Evolutionary conservation across 2,888 invertebrate species (phyloP).

Genomic region (Drosophila siamana): DNA sequence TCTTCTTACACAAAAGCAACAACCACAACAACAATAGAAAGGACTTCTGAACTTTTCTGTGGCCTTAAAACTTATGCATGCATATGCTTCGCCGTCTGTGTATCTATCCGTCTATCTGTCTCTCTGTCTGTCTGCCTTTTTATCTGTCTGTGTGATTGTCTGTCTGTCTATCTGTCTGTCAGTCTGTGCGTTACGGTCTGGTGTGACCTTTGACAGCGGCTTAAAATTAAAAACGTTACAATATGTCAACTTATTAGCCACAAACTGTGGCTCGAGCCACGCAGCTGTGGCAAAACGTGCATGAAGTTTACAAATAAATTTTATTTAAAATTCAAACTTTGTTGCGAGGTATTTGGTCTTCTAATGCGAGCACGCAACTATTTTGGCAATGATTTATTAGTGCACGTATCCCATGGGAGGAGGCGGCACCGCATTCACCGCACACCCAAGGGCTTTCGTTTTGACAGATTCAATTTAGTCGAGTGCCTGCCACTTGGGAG

Average conservation of each 20-base stretch:
- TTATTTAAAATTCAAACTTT: constrained; percentile 65
- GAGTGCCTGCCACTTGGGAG: constrained; percentile 41
- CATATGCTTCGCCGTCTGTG: constrained; percentile 41
- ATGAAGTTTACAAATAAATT: constrained; percentile 63
- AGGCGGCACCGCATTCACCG: neutral
- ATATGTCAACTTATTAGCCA: constrained; percentile 60
- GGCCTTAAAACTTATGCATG: constrained; percentile 54
- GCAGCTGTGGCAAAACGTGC: constrained; percentile 50
- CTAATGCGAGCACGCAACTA: constrained; percentile 71
- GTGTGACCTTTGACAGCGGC: constrained; percentile 58
- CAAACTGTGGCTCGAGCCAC: constrained; percentile 34
- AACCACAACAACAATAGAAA: constrained; percentile 35
- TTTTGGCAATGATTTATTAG: constrained; percentile 73
- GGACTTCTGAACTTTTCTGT: constrained; percentile 54
- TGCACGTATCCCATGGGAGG: constrained; percentile 24
- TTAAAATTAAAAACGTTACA: constrained; percentile 60
- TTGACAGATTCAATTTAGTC: constrained; percentile 76
- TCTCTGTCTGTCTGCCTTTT: constrained; percentile 24
- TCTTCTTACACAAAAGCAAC: neutral
- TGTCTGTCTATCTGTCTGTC: constrained; percentile 3
- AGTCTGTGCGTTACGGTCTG: constrained; percentile 27
- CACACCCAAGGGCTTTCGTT: constrained; percentile 29
- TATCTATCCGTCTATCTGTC: constrained; percentile 16
- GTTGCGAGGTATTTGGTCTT: constrained; percentile 37
- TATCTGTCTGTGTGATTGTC: constrained; percentile 20